Evolutionary conservation across 2,888 invertebrate species (phyloP).

Genomic region (Harmothoe impar): DNA sequence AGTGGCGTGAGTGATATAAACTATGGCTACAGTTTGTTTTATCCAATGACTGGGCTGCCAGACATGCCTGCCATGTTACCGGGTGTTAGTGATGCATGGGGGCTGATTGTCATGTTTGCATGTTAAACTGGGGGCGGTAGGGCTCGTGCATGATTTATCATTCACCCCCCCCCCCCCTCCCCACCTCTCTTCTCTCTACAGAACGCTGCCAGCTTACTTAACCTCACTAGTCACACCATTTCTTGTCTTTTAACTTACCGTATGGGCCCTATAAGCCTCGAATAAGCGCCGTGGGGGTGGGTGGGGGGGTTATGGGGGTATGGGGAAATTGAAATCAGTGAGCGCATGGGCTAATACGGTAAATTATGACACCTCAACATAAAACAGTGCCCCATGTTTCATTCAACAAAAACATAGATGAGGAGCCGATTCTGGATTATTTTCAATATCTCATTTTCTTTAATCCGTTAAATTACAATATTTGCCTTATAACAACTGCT

Average conservation of each 20-base stretch:
- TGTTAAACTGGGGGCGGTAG: slow-evolving; percentile 45
- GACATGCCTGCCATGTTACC: not conserved
- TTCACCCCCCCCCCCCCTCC: not conserved
- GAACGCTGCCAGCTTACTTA: not conserved
- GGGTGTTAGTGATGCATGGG: slow-evolving; percentile 20
- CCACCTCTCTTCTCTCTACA: not conserved
- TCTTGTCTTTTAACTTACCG: not conserved
- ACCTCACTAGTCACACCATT: slow-evolving; percentile 3
- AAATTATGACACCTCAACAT: not conserved
- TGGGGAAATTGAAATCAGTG: too few relatives aligned
- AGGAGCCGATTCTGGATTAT: slow-evolving; percentile 1
- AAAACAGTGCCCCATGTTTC: not conserved
- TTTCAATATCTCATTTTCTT: not conserved
- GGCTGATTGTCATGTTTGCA: slow-evolving; percentile 45
- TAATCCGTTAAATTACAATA: slow-evolving; percentile 18
- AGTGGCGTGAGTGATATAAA: too few relatives aligned
- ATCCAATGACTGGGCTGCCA: not conserved
- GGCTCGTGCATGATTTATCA: slow-evolving; percentile 43
- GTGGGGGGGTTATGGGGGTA: too few relatives aligned
- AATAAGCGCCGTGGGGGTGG: too few relatives aligned
- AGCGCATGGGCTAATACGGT: not conserved
- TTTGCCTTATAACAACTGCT: not conserved
- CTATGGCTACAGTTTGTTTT: too few relatives aligned
- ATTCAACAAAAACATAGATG: not conserved
- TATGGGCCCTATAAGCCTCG: not conserved